phyloP scores from a whole-genome alignment of 2,888 invertebrate genomes.

The Thecophora atra region DNA sequence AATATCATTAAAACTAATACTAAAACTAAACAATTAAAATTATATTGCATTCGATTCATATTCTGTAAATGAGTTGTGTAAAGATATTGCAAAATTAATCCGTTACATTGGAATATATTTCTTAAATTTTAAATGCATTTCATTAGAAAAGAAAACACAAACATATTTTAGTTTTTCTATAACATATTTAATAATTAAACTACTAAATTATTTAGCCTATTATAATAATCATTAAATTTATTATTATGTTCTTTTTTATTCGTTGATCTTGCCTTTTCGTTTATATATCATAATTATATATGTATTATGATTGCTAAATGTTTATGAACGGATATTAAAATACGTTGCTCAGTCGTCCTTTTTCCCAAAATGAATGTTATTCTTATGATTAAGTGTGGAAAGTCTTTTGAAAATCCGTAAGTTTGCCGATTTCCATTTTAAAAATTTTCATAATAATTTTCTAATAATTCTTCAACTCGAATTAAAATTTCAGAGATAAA shows the following conservation, averaged over 20 bases:
- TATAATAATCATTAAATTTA: constrained; percentile 33
- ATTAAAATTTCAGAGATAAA: no score
- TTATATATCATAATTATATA: constrained; percentile 25
- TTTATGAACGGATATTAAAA: constrained; percentile 23
- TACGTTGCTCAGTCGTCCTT: constrained; percentile 53
- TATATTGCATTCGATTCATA: constrained; percentile 44
- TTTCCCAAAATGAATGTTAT: constrained; percentile 48
- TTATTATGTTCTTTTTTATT: constrained; percentile 34
- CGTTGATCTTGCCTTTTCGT: constrained; percentile 21
- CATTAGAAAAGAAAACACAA: no score
- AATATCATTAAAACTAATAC: constrained; percentile 24
- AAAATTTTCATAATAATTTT: no score
- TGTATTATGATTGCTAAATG: constrained; percentile 7
- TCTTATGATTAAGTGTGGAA: background rate
- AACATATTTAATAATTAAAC: constrained; percentile 10
- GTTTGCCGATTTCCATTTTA: background rate
- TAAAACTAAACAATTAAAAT: constrained; percentile 39
- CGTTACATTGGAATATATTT: background rate
- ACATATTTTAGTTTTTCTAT: constrained; percentile 27
- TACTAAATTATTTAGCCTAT: constrained; percentile 11
- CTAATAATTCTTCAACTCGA: no score
- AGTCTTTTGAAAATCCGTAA: background rate
- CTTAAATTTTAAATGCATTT: constrained; percentile 41
- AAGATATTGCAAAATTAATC: constrained; percentile 30
- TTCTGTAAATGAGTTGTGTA: constrained; percentile 21